These are phyloP conservation scores for Dicroscelio sp. DNA, from an alignment of 2,888 invertebrate species.

Conservation along the genomic window DNA sequence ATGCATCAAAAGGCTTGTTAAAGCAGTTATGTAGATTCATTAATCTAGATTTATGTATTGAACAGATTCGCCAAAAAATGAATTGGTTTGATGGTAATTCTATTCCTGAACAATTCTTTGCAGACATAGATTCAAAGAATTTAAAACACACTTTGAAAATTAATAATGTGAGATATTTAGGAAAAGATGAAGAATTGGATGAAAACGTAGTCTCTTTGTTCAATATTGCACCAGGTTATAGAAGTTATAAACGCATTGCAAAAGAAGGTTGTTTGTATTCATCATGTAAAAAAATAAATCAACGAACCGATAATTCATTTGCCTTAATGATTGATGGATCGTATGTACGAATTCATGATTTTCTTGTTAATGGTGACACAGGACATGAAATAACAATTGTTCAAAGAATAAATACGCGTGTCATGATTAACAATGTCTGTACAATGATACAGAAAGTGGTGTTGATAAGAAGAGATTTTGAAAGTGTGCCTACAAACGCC, in stretches of 20 bases:
- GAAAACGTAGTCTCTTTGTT: neutral
- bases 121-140: neutral
- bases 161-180: conserved; percentile 7
- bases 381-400: no score
- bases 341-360: neutral
- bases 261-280: conserved; percentile 4
- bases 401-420: no score
- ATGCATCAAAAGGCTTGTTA: conserved; percentile 26
- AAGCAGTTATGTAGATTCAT: conserved; percentile 14
- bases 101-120: neutral
- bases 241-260: conserved; percentile 15
- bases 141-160: conserved; percentile 17
- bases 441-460: no score
- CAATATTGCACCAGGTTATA: neutral
- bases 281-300: neutral
- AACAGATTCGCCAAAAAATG: neutral
- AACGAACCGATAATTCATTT: conserved; percentile 4
- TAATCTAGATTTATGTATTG: neutral
- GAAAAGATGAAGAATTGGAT: neutral
- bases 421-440: no score
- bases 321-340: neutral
- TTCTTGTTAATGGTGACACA: neutral
- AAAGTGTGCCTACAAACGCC: no score
- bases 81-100: neutral
- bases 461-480: no score